Base-by-base conservation (phyloP, 2,888 invertebrate genomes). In the Andrena hattorfiana region DNA sequence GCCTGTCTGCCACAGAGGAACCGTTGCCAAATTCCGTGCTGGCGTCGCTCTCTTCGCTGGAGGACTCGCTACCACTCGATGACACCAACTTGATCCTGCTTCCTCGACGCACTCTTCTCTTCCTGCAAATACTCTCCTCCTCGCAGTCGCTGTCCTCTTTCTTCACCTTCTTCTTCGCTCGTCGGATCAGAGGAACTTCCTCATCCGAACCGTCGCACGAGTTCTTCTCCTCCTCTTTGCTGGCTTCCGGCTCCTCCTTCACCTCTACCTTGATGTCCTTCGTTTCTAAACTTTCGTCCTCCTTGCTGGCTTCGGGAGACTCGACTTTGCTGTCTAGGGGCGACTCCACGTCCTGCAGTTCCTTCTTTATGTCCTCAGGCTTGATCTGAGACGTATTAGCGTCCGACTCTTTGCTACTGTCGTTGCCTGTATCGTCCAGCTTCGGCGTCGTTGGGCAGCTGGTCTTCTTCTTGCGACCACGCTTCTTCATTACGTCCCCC, bases 401-500 rank as follows among this genome's bases (percentile, higher is more conserved):
- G 30, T 92, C 87, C 32, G 81, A 75, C 30, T 86, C 85, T 28
- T 86, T 87, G 48, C 87, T 84, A 35, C 87, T 85, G 6, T 90
- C 90, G 51, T 83, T 85, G 2, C 60, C 76, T 0, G 69, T 16
- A 3, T 92, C 89, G 20, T 89, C 90, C 3, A 84, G 72, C 48
- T 91, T 92, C 77, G 70, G 89, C 20, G 83, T 77, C 59, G 69
- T 49, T 56, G 68, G 83, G 56, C 93, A 87, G 51, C 91, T 94
- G 94, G 88, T 81, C 79, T 95, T 95, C 94, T 95, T 96, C 93
- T 95, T 95, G 23, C 94, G 94, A 1, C 94, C 93, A 81, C 95
- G 95, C 91, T 96, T 96, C 92, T 96, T 96, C 69, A 94, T 94
- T 72, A 94, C 94, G 63, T 93, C 92, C 60, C 96, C 95, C 85